Evolutionary conservation across 2,113 vertebrate genomes (phyloP), one percentile per base, ranked within the genome.

Genomic region (Uropsilus gracilis): DNA sequence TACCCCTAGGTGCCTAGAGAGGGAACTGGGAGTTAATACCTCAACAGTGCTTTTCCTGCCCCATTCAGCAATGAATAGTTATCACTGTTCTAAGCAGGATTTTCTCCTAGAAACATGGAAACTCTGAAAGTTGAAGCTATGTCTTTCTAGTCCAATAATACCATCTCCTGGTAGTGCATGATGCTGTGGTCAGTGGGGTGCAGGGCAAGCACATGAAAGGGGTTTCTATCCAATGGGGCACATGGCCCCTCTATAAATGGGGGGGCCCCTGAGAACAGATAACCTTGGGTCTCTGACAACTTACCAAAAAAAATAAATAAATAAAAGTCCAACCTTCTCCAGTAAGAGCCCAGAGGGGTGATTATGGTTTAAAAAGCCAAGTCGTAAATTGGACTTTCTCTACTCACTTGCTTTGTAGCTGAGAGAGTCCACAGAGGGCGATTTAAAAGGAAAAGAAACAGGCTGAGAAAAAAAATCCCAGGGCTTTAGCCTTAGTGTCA

Each of bases 341-440:
- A 28, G 71, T 26, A 90, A 90, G 85, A 96, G 59, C 97, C 46
- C 81, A 81, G 87, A 95, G 91, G 72, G 53, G 82, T 94, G 90
- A 97, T 97, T 82, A 96, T 90, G 86, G 92, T 90, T 87, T 97
- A 85, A 90, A 97, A 97, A 97, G 96, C 88, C 77, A 93, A 88
- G 92, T 90, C 68, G 0, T 97, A 97, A 97, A 96, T 93, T 44
- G 28, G 53, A 48, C 75, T 94, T 81, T 76, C 66, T 91, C 81
- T 82, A 34, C 55, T 91, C 76, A 61, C 69, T 90, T 66, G 71
- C 91, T 87, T 86, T 81, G 96, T 80, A 86, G 86, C 63, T 37
- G 44, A 94, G 48, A 64, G 82, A 91, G 94, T 96, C 94, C 94
- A 59, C 91, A 73, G 90, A 97, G 95, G 80, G 53, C 39, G 91